A percentile compares a stretch with the other conserved stretches of the same genome.
These are phyloP conservation scores for Diadema setosum DNA, from an alignment of 35 echinoderm and acorn worm species.

Conservation along the genomic window DNA sequence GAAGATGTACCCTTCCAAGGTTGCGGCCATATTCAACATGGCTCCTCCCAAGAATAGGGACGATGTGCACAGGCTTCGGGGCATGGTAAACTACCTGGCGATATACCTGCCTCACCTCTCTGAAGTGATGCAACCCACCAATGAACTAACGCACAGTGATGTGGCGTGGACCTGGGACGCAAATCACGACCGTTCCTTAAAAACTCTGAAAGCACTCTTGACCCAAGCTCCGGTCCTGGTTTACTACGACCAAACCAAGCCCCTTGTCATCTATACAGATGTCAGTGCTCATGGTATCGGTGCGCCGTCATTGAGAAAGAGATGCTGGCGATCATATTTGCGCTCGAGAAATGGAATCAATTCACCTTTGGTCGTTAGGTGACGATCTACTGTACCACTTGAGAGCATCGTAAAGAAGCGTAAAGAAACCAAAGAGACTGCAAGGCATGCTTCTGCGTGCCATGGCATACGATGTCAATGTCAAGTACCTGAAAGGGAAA, in stretches of 20 bases:
- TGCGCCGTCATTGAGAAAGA: slow-evolving; percentile 42
- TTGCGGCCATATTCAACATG: slow-evolving; percentile 42
- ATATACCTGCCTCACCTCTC: too few relatives aligned
- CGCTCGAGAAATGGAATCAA: slow-evolving; percentile 4
- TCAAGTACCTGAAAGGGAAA: slow-evolving; percentile 24
- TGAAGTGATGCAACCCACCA: background rate
- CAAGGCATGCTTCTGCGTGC: slow-evolving; percentile 40
- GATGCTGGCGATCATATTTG: slow-evolving; percentile 15
- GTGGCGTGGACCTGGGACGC: too few relatives aligned
- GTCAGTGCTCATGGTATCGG: slow-evolving; percentile 19
- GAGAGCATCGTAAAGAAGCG: slow-evolving; percentile 3
- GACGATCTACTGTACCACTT: background rate
- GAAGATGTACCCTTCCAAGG: background rate
- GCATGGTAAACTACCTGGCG: too few relatives aligned
- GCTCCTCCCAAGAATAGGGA: background rate
- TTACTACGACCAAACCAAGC: slow-evolving; percentile 27
- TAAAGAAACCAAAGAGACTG: slow-evolving; percentile 15
- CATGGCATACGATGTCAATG: background rate
- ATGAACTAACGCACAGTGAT: background rate
- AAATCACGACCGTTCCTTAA: background rate
- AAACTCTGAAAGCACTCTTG: slow-evolving; percentile 24
- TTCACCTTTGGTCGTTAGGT: background rate
- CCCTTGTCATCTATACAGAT: slow-evolving; percentile 23
- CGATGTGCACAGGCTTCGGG: too few relatives aligned
- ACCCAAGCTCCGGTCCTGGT: slow-evolving; percentile 36